Evolutionary conservation across 2,888 invertebrate species (phyloP).

Genomic region (Petrophora chlorosata): DNA sequence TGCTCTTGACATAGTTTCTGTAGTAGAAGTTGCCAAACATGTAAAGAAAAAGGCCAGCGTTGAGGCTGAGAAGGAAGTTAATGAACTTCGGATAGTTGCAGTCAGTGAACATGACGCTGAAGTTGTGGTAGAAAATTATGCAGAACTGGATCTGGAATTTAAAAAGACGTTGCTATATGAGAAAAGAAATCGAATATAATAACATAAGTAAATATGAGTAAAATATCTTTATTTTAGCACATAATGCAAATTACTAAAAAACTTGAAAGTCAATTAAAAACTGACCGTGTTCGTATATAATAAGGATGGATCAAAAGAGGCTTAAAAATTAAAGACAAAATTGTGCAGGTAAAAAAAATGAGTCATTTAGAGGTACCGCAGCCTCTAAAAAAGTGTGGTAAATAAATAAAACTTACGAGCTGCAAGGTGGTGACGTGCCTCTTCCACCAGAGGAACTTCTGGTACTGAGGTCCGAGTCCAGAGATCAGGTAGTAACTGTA

Average conservation of each 20-base stretch:
- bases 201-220: background rate
- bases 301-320: no score
- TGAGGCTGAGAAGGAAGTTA: slow-evolving; percentile 86
- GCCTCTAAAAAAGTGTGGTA: background rate
- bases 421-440: slow-evolving; percentile 94
- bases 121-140: slow-evolving; percentile 89
- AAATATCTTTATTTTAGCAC: no score
- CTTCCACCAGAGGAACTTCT: slow-evolving; percentile 98
- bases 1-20: slow-evolving; percentile 82
- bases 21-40: slow-evolving; percentile 91
- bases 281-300: no score
- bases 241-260: no score
- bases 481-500: slow-evolving; percentile 95
- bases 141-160: slow-evolving; percentile 87
- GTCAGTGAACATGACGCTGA: slow-evolving; percentile 85
- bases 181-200: background rate
- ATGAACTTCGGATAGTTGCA: slow-evolving; percentile 89
- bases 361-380: no score
- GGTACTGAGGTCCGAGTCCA: slow-evolving; percentile 93
- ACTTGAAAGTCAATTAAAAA: no score
- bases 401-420: slow-evolving; percentile 84
- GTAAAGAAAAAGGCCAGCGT: slow-evolving; percentile 88
- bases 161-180: slow-evolving; percentile 4
- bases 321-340: no score
- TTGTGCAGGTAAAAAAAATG: no score